phyloP scores from a whole-genome alignment of 2,113 vertebrate genomes.

The Lipophrys pholis region DNA sequence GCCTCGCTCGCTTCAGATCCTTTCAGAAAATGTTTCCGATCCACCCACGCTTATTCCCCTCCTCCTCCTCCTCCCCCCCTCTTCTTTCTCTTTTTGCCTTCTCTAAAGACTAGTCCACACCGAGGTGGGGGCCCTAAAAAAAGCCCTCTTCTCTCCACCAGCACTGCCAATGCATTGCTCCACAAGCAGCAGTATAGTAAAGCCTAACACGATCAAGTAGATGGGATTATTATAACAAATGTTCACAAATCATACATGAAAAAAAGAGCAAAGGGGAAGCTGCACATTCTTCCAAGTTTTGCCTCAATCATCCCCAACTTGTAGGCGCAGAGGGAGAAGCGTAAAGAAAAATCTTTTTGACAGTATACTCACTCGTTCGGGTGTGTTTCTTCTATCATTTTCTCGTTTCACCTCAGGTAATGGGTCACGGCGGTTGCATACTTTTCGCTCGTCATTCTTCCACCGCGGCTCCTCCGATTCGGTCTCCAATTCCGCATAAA shows the following conservation, averaged over 20 bases:
- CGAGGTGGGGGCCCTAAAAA: constrained; percentile 57
- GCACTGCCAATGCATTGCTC: constrained; percentile 58
- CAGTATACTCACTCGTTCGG: constrained; percentile 89
- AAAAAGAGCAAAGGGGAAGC: background rate
- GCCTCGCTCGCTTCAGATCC: constrained; percentile 68
- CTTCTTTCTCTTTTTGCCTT: constrained; percentile 40
- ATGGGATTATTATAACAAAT: background rate
- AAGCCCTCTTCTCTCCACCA: constrained; percentile 37
- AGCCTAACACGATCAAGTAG: constrained; percentile 19
- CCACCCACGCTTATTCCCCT: constrained; percentile 77
- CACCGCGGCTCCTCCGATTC: constrained; percentile 65
- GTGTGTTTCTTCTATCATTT: constrained; percentile 92
- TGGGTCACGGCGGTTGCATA: constrained; percentile 84
- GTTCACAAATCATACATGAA: background rate
- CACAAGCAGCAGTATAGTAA: constrained; percentile 34
- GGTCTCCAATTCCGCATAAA: constrained; percentile 73
- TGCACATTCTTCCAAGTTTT: constrained; percentile 67
- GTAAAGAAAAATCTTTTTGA: background rate
- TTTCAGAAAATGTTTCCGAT: constrained; percentile 83
- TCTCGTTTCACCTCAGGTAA: constrained; percentile 86
- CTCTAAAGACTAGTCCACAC: constrained; percentile 47
- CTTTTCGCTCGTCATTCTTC: constrained; percentile 88
- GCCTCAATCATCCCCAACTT: constrained; percentile 62
- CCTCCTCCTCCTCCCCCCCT: constrained; percentile 68
- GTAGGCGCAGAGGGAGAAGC: constrained; percentile 8